phyloP scores from a whole-genome alignment of 2,888 invertebrate genomes.

The Tetranychus piercei region DNA sequence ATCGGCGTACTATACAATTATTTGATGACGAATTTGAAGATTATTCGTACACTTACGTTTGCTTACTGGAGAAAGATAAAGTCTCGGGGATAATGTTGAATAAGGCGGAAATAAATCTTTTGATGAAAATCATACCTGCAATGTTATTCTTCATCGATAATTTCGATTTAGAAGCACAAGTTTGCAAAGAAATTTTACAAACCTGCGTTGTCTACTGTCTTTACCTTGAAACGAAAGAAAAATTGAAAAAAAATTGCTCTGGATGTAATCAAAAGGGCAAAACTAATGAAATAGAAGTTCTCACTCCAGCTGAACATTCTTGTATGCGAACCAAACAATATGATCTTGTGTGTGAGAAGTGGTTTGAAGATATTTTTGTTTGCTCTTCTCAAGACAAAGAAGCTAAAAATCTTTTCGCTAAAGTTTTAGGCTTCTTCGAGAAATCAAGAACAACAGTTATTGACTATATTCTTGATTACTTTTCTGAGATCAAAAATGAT shows the following conservation, averaged over 20 bases:
- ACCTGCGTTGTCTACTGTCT: not conserved
- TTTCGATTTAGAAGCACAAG: not conserved
- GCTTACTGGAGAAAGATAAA: not conserved
- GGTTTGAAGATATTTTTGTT: not conserved
- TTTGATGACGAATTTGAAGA: not conserved
- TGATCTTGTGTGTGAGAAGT: not conserved
- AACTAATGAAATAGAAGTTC: not conserved
- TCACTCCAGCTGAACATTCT: not conserved
- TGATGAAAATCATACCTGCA: not conserved
- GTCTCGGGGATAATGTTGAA: not conserved
- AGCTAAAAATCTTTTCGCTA: not conserved
- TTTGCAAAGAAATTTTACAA: not conserved
- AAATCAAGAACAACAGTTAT: not conserved
- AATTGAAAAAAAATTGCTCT: not conserved
- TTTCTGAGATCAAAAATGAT: not conserved
- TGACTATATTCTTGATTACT: not conserved
- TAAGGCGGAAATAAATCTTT: not conserved
- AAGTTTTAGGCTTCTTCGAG: not conserved
- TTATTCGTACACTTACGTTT: not conserved
- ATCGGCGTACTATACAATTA: not conserved
- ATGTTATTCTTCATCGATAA: not conserved
- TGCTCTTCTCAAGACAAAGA: not conserved
- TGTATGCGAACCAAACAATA: not conserved
- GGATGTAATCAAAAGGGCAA: not conserved
- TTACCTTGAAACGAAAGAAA: not conserved